A percentile compares a stretch with the other conserved stretches of the same genome.
phyloP scores from a whole-genome alignment of 2,797 vertebrate genomes.

The Hephaestus fuliginosus region DNA sequence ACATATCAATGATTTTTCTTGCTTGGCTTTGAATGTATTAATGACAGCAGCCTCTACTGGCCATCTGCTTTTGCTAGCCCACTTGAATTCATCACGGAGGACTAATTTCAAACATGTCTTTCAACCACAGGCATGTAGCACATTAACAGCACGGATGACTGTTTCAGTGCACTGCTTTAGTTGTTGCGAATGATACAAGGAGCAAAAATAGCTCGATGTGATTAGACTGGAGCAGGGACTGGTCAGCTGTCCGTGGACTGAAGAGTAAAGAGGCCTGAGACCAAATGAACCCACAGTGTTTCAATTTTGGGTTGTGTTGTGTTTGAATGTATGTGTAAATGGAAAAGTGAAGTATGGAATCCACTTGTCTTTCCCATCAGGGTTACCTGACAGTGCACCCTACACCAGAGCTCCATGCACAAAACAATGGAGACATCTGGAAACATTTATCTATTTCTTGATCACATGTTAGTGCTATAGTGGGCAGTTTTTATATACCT shows the following conservation, averaged over 20 bases:
- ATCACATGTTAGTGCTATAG: conserved; percentile 11
- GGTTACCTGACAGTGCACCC: conserved; percentile 1
- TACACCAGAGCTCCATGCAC: background rate
- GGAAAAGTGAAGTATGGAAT: conserved; percentile 10
- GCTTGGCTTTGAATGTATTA: background rate
- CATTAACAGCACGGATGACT: conserved; percentile 43
- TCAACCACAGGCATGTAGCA: conserved; percentile 36
- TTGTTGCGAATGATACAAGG: conserved; percentile 45
- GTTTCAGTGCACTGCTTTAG: conserved; percentile 33
- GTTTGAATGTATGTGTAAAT: background rate
- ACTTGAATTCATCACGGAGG: conserved; percentile 11
- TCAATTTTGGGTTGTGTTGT: background rate
- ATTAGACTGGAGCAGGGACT: conserved; percentile 50
- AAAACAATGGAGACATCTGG: conserved; percentile 4
- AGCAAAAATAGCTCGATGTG: conserved; percentile 74
- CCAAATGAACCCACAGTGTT: conserved; percentile 6
- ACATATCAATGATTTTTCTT: background rate
- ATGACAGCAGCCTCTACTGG: background rate
- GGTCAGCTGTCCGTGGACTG: conserved; percentile 77
- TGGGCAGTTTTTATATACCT: background rate
- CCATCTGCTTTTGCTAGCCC: conserved; percentile 1
- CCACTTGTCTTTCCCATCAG: background rate
- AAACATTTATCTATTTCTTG: background rate
- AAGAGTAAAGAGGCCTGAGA: conserved; percentile 15
- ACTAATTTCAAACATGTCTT: conserved; percentile 17